Conservation (phyloP, 2,797 vertebrate species). For the Tenualosa thibaudeaui region DNA sequence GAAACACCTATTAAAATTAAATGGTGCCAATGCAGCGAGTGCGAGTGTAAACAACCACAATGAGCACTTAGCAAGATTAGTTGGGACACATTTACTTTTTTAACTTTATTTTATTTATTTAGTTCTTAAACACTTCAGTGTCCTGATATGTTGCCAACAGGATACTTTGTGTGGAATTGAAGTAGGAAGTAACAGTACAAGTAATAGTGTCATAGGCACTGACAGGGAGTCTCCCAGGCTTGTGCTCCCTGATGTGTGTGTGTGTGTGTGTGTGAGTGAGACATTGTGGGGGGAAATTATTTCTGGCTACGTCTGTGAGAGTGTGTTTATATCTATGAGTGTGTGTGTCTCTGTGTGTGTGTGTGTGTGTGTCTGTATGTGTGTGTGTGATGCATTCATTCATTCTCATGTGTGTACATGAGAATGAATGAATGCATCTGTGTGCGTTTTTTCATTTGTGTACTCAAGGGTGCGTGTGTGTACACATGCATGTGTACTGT, state of each 20-base stretch:
- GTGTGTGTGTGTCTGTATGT: background rate
- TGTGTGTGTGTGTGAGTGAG: too few relatives aligned
- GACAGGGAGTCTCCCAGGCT: too few relatives aligned
- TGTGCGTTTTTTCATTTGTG: conserved; percentile 14
- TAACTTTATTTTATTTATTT: too few relatives aligned
- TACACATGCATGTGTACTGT: background rate
- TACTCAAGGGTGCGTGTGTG: conserved; percentile 22
- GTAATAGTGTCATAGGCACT: too few relatives aligned
- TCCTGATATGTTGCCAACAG: too few relatives aligned
- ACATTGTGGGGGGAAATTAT: background rate
- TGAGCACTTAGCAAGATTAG: too few relatives aligned
- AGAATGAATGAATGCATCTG: conserved; percentile 17
- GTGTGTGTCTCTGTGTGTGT: conserved; percentile 1
- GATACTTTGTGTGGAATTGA: too few relatives aligned
- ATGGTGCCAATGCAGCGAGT: background rate
- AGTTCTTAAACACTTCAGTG: too few relatives aligned
- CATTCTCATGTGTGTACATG: background rate
- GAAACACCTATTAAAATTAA: background rate
- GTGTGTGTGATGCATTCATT: background rate
- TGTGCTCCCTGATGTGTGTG: too few relatives aligned
- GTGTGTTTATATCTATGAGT: background rate
- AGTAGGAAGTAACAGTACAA: too few relatives aligned
- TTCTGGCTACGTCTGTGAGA: background rate
- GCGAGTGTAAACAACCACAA: too few relatives aligned
- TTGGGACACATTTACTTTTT: too few relatives aligned